phyloP scores from a whole-genome alignment of 2,113 vertebrate genomes.

The Scolopax mira region DNA sequence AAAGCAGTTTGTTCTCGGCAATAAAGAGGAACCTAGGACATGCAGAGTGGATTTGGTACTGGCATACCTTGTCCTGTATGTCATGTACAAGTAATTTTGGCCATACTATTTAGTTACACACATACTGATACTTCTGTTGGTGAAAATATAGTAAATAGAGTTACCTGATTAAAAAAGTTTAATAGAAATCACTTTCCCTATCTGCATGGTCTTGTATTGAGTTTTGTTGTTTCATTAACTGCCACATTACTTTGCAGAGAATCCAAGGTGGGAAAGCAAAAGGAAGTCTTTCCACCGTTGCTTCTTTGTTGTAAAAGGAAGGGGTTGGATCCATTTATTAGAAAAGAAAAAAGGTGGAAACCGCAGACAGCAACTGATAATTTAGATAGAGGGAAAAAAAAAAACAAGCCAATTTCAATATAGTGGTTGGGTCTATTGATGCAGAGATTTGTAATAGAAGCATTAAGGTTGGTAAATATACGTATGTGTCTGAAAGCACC shows the following conservation, averaged over 20 bases:
- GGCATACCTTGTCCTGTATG: background rate
- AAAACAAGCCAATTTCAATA: background rate
- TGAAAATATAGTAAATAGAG: background rate
- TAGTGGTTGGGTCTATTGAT: rapidly evolving
- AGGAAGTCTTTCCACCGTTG: background rate
- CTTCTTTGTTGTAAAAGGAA: background rate
- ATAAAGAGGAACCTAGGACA: background rate
- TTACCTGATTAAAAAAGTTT: background rate
- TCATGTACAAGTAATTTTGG: background rate
- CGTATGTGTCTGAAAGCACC: background rate
- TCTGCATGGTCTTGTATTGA: background rate
- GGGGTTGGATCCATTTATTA: background rate
- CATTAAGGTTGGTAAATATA: background rate
- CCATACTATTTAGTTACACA: background rate
- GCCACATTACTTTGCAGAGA: background rate
- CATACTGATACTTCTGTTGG: background rate
- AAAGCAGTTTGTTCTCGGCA: background rate
- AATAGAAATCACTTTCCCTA: background rate
- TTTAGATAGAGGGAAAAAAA: background rate
- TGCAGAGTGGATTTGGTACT: background rate
- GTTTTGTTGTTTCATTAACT: background rate
- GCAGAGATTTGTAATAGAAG: background rate
- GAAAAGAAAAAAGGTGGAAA: background rate
- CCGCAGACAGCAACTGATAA: background rate
- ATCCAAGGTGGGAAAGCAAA: background rate